These are phyloP conservation scores for Miichthys miiuy DNA, from an alignment of 2,797 vertebrate species.

Conservation along the genomic window DNA sequence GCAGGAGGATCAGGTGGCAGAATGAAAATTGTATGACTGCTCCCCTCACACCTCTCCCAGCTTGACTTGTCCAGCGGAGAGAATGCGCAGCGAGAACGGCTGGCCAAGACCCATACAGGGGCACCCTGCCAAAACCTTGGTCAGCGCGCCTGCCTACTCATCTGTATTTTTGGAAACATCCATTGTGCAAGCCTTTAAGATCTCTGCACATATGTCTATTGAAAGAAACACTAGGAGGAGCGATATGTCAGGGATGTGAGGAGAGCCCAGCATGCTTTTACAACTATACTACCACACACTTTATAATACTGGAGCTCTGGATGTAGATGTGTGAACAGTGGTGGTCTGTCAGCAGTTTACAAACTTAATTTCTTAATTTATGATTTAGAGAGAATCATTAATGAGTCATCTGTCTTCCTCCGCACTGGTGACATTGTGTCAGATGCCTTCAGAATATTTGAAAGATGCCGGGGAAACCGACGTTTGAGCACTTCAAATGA, in stretches of 20 bases:
- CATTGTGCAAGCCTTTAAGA: slow-evolving; percentile 83
- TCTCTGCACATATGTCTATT: slow-evolving; percentile 60
- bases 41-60: slow-evolving; percentile 73
- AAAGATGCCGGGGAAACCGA: slow-evolving; percentile 58
- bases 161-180: slow-evolving; percentile 84
- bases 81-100: slow-evolving; percentile 65
- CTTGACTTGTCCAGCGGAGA: slow-evolving; percentile 60
- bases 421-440: slow-evolving; percentile 42
- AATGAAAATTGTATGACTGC: slow-evolving; percentile 70
- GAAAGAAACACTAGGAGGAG: slow-evolving; percentile 61
- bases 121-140: slow-evolving; percentile 76
- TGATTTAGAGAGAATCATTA: slow-evolving; percentile 51
- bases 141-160: slow-evolving; percentile 76
- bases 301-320: slow-evolving; percentile 46
- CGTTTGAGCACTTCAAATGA: slow-evolving; percentile 61
- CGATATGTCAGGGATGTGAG: slow-evolving; percentile 59
- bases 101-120: slow-evolving; percentile 68
- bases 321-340: slow-evolving; percentile 52
- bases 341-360: slow-evolving; percentile 46
- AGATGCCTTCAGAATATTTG: slow-evolving; percentile 57
- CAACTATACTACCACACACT: slow-evolving; percentile 25
- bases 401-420: slow-evolving; percentile 38
- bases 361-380: slow-evolving; percentile 31
- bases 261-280: slow-evolving; percentile 40
- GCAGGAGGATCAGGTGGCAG: slow-evolving; percentile 66